A percentile compares a stretch with the other conserved stretches of the same genome.
These are phyloP conservation scores for Bombus superbus DNA, from an alignment of 1,140 invertebrate species.

Conservation along the genomic window DNA sequence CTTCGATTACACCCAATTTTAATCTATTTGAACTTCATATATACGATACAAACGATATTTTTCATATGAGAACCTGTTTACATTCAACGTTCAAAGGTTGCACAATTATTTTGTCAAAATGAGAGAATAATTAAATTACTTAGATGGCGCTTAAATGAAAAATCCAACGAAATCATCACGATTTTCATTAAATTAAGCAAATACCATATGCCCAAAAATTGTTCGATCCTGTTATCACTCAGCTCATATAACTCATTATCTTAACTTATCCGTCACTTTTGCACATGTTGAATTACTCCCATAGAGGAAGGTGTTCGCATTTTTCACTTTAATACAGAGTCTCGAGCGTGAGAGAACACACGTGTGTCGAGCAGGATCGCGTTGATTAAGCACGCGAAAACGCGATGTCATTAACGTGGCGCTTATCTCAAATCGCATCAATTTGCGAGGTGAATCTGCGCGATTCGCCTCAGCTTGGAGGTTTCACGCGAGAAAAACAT, in stretches of 20 bases:
- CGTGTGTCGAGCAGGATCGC: not conserved
- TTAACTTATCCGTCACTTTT: not conserved
- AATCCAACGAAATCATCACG: too few species aligned
- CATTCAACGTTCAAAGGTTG: too few species aligned
- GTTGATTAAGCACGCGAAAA: constrained; percentile 44
- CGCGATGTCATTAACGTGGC: constrained; percentile 46
- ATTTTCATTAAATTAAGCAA: not conserved
- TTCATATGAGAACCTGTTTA: too few species aligned
- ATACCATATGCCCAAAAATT: not conserved
- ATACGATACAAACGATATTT: too few species aligned
- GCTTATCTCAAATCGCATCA: constrained; percentile 52
- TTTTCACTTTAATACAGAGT: not conserved
- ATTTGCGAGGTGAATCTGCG: constrained; percentile 42
- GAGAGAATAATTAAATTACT: too few species aligned
- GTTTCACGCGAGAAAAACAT: constrained; percentile 9
- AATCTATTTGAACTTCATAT: not conserved
- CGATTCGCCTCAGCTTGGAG: not conserved
- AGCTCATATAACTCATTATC: not conserved
- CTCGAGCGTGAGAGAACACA: not conserved
- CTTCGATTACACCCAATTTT: not conserved
- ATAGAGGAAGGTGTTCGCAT: not conserved
- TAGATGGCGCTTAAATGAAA: too few species aligned
- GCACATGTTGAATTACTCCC: not conserved
- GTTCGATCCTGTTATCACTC: not conserved
- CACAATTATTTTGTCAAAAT: too few species aligned